phyloP scores from a whole-genome alignment of 2,888 invertebrate genomes.

The Pterobdella sp. region DNA sequence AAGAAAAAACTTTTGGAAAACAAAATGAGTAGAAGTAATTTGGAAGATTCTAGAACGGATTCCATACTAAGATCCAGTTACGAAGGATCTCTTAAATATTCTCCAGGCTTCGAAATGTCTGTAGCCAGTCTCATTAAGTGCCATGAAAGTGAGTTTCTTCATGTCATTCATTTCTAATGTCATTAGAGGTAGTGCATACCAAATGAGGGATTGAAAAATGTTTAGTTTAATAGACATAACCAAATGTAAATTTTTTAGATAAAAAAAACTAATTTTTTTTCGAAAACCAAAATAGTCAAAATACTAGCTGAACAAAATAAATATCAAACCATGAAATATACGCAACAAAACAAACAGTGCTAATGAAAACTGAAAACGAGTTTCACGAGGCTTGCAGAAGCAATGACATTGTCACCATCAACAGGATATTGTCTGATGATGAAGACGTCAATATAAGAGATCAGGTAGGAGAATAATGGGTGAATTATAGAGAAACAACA shows the following conservation, averaged over 20 bases:
- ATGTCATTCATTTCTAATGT: not conserved
- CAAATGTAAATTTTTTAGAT: too few species aligned
- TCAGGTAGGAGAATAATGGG: slow-evolving; percentile 43
- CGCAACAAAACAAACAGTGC: slow-evolving; percentile 26
- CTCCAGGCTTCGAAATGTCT: slow-evolving; percentile 14
- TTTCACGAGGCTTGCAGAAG: slow-evolving; percentile 51
- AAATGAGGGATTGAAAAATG: too few species aligned
- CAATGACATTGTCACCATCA: slow-evolving; percentile 47
- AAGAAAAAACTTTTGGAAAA: not conserved
- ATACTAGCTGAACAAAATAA: too few species aligned
- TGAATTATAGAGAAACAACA: too few species aligned
- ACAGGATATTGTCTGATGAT: slow-evolving; percentile 44
- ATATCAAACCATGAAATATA: too few species aligned
- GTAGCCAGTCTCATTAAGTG: slow-evolving; percentile 28
- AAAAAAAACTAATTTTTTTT: too few species aligned
- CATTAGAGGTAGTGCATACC: too few species aligned
- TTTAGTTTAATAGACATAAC: too few species aligned
- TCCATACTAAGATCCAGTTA: slow-evolving; percentile 20
- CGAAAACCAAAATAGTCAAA: too few species aligned
- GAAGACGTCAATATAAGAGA: slow-evolving; percentile 51
- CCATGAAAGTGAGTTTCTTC: slow-evolving; percentile 13
- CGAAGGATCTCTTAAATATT: slow-evolving; percentile 13
- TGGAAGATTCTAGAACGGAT: slow-evolving; percentile 10
- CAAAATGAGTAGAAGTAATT: not conserved
- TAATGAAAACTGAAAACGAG: slow-evolving; percentile 44